Conservation (phyloP, 2,113 vertebrate genomes). For the Gnathonemus longibarbis region DNA sequence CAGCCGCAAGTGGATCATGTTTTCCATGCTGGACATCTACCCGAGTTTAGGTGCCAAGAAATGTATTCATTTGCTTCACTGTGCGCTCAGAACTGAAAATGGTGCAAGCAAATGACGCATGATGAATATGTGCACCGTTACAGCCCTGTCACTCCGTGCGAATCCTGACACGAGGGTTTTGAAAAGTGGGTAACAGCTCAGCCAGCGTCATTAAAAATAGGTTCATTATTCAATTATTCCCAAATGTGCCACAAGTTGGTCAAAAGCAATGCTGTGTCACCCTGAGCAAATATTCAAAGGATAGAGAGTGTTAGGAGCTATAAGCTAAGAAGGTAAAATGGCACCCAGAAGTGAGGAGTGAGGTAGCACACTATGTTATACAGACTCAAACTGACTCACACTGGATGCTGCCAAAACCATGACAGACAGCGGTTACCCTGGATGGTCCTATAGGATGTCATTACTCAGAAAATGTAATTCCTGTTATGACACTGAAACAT, state of each 20-base stretch:
- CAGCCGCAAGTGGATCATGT: background rate
- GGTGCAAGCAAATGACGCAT: background rate
- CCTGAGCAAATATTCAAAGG: background rate
- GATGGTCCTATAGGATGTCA: background rate
- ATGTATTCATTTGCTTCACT: background rate
- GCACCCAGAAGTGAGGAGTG: background rate
- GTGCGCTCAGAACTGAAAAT: background rate
- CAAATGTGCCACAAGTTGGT: background rate
- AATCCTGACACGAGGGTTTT: background rate
- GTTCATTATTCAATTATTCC: background rate
- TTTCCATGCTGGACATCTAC: background rate
- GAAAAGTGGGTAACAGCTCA: background rate
- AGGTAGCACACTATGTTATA: background rate
- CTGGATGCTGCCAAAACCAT: background rate
- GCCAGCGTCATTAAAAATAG: background rate
- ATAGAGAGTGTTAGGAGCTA: background rate
- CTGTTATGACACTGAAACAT: background rate
- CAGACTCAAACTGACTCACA: background rate
- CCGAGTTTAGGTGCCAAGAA: background rate
- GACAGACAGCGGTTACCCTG: background rate
- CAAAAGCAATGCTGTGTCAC: background rate
- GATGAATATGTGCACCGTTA: background rate
- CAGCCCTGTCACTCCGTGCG: background rate
- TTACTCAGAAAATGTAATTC: background rate
- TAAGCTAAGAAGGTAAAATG: background rate